Percentiles rank a stretch among this genome's conserved stretches.
Evolutionary conservation across 2,113 vertebrate species (phyloP).

Genomic region (Cyanoderma ruficeps): DNA sequence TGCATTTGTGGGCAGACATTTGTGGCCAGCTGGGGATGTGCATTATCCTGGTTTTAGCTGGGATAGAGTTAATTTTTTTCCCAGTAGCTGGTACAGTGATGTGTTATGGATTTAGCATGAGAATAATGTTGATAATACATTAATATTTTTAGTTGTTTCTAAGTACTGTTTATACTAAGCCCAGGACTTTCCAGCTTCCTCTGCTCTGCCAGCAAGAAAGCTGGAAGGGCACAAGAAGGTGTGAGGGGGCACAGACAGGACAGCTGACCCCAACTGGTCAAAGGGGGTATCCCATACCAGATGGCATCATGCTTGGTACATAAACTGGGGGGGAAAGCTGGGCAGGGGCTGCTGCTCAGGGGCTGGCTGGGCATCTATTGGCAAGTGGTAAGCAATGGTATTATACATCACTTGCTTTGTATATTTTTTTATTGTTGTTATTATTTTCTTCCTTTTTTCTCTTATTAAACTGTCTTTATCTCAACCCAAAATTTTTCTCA

Average conservation of each 20-base stretch:
- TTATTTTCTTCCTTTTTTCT: neutral
- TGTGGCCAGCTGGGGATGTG: neutral
- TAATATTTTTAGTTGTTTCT: neutral
- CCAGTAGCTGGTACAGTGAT: neutral
- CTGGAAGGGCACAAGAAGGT: neutral
- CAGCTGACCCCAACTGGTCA: neutral
- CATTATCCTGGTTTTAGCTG: neutral
- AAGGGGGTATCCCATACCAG: neutral
- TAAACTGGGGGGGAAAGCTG: neutral
- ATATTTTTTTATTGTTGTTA: neutral
- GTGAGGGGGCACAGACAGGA: neutral
- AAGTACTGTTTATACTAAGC: neutral
- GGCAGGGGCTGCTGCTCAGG: neutral
- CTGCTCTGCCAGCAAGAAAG: neutral
- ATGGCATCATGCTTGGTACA: neutral
- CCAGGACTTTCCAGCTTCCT: neutral
- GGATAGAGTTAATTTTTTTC: neutral
- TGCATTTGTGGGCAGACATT: rapidly evolving
- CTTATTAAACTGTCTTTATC: neutral
- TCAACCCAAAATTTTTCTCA: neutral
- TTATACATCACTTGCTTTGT: neutral
- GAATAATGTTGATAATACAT: neutral
- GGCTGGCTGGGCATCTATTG: neutral
- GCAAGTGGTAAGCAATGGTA: rapidly evolving
- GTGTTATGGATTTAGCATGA: neutral